These are phyloP conservation scores for Graphium colonna DNA, from an alignment of 2,888 invertebrate genomes.

Conservation along the genomic window DNA sequence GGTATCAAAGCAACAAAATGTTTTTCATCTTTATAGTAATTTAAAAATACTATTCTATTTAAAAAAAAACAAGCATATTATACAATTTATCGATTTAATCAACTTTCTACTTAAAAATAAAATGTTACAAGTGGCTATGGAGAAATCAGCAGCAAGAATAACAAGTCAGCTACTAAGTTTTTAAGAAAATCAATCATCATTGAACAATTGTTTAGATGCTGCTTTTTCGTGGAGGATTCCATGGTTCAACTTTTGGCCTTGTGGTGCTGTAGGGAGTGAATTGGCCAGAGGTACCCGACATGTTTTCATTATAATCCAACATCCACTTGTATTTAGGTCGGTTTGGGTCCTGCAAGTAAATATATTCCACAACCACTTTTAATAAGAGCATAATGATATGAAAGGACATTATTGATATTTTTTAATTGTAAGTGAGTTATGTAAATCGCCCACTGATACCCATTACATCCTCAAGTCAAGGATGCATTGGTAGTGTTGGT, in stretches of 20 bases:
- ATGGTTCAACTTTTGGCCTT: constrained; percentile 91
- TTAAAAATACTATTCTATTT: too few relatives aligned
- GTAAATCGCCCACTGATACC: too few relatives aligned
- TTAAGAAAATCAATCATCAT: too few relatives aligned
- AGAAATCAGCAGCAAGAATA: not conserved
- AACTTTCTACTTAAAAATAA: constrained; percentile 63
- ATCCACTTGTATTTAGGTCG: constrained; percentile 93
- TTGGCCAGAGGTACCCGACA: constrained; percentile 88
- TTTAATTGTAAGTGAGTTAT: too few relatives aligned
- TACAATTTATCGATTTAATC: constrained; percentile 42
- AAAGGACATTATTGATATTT: too few relatives aligned
- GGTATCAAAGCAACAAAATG: too few relatives aligned
- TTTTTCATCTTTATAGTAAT: too few relatives aligned
- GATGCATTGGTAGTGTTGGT: too few relatives aligned
- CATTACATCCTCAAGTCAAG: too few relatives aligned
- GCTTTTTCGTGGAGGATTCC: constrained; percentile 80
- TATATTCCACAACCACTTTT: not conserved
- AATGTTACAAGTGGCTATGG: constrained; percentile 7
- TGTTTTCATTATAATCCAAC: constrained; percentile 89
- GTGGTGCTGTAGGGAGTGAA: constrained; percentile 97
- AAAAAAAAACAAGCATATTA: not conserved
- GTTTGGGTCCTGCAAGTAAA: constrained; percentile 79
- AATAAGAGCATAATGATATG: too few relatives aligned
- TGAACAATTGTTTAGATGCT: constrained; percentile 33
- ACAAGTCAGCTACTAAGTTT: too few relatives aligned